phyloP scores from a whole-genome alignment of 2,113 vertebrate species.

The Neodon shergylaensis region DNA sequence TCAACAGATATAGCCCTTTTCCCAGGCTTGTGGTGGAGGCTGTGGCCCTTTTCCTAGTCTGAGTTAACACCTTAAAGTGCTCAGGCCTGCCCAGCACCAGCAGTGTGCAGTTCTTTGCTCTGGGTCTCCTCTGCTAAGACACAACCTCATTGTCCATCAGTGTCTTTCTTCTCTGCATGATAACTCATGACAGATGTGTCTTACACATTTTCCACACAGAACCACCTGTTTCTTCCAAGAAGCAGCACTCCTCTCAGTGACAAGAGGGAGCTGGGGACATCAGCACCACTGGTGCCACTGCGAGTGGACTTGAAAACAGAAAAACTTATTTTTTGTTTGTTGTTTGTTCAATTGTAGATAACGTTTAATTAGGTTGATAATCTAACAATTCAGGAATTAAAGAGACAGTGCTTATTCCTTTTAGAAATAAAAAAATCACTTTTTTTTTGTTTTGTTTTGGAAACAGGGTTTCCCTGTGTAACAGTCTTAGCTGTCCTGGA shows the following conservation, averaged over 20 bases:
- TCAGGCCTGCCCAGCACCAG: not conserved
- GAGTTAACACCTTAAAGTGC: no score
- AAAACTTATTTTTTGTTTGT: not conserved
- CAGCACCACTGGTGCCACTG: fast-evolving
- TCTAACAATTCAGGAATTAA: not conserved
- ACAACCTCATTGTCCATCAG: not conserved
- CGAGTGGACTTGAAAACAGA: not conserved
- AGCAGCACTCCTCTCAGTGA: not conserved
- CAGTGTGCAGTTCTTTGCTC: not conserved
- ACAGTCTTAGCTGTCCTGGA: no score
- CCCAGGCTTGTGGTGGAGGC: not conserved
- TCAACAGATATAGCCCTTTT: not conserved
- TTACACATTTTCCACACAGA: not conserved
- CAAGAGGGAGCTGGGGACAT: not conserved
- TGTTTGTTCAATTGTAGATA: not conserved
- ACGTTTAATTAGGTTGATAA: not conserved
- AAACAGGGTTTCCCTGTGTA: no score
- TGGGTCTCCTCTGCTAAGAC: not conserved
- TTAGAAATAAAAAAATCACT: not conserved
- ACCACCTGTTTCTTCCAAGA: not conserved
- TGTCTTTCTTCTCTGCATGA: not conserved
- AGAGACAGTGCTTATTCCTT: not conserved
- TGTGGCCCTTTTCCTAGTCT: not conserved
- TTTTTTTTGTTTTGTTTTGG: no score
- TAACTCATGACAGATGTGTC: not conserved